Conservation (phyloP, 2,797 vertebrate genomes). For the Xyrichtys novacula region DNA sequence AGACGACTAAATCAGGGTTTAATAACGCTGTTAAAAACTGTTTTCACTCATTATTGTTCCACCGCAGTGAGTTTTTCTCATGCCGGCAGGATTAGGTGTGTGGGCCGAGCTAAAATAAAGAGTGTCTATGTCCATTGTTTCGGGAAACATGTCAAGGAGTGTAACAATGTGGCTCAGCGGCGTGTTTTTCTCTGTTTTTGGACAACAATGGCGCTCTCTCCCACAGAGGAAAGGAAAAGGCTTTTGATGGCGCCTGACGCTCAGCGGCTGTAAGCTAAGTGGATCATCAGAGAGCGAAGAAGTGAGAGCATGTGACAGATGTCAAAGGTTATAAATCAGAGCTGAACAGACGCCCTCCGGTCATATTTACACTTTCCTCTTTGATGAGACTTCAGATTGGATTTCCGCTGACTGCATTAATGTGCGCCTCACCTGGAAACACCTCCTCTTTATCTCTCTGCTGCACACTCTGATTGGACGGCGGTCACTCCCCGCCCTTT, state of each 20-base stretch:
- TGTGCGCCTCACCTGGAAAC: background rate
- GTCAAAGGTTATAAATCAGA: slow-evolving; percentile 23
- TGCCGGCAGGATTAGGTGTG: background rate
- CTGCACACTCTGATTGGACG: background rate
- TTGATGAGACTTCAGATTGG: slow-evolving; percentile 16
- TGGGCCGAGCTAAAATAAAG: background rate
- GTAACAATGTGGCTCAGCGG: background rate
- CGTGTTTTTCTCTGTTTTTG: background rate
- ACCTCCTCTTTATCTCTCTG: slow-evolving; percentile 10
- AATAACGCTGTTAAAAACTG: too few species aligned
- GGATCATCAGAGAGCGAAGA: background rate
- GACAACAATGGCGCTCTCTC: background rate
- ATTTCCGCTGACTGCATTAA: slow-evolving; percentile 2
- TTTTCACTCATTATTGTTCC: background rate
- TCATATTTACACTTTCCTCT: slow-evolving; percentile 2
- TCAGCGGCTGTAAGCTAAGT: background rate
- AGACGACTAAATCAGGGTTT: too few species aligned
- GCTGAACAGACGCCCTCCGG: background rate
- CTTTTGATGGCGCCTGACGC: background rate
- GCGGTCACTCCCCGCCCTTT: background rate
- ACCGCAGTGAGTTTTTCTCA: background rate
- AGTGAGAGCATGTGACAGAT: background rate
- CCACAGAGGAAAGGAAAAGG: background rate
- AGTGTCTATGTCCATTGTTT: background rate
- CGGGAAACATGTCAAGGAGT: background rate